Evolutionary conservation across 1,140 invertebrate genomes (phyloP), one percentile per base, ranked within the genome.

Genomic region (Zeugodacus cucurbitae): DNA sequence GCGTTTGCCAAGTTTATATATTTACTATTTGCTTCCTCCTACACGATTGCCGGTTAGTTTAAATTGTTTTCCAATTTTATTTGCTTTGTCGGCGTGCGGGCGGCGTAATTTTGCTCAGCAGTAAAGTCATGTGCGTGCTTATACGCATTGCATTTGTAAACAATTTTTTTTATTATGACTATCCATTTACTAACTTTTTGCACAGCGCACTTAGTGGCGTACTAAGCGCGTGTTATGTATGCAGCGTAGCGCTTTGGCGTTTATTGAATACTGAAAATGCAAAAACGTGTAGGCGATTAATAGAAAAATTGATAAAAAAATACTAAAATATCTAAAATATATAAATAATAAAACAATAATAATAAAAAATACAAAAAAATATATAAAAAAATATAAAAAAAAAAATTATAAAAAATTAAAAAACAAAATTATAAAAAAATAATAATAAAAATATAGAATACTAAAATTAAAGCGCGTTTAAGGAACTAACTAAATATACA

Each of bases 11-110:
- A 67, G 29, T 67, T 67, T 67, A 20, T 26, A 67, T 64, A 1
- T 32, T 59, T n/a, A n/a, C n/a, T n/a, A n/a, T n/a, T 67, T 67
- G 29, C 62, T 67, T 67, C 62, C 62, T 67, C 62, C 62, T 67
- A 67, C 62, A 67, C 62, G 32, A 67, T 32, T 67, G 29, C 62
- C 62, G 62, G 62, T 67, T 67, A n/a, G 14, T 54, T 54, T 54
- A 54, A 32, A 67, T 14, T 34, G 0, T 67, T 64, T n/a, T n/a
- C n/a, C 62, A 29, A 10, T 10, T 26, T 67, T 67, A 2, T 62
- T 62, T 29, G 8, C 10, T 62, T 67, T 67, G 29, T 32, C 29
- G 14, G 62, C 11, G 62, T 29, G 62, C 29, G 62, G 62, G 62
- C 29, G 62, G 62, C 4, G 29, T 67, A 32, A 14, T 14, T 32